Conservation (phyloP, 2,113 vertebrate species). For the Pterocles gutturalis region DNA sequence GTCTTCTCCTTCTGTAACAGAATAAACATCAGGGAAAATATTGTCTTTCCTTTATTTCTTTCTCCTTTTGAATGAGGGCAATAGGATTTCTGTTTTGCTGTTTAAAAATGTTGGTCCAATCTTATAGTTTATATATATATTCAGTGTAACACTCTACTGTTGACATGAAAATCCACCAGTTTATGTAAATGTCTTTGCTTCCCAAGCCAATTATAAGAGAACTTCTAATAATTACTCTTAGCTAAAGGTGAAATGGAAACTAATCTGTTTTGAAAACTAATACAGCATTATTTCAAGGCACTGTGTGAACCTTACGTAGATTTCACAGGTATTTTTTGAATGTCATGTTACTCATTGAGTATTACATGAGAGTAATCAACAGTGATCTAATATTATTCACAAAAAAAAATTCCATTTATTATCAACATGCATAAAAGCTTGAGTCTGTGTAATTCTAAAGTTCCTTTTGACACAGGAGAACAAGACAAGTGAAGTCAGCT, state of each 20-base stretch:
- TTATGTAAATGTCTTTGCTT: background rate
- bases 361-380: background rate
- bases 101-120: background rate
- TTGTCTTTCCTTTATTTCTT: background rate
- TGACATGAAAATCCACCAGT: background rate
- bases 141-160: background rate
- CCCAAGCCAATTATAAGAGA: background rate
- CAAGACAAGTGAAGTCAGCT: background rate
- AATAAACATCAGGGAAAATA: background rate
- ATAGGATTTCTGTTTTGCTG: background rate
- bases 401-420: background rate
- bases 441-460: background rate
- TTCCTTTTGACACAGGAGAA: background rate
- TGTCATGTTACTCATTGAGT: fast-evolving
- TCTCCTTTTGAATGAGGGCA: background rate
- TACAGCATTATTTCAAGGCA: background rate
- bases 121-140: background rate
- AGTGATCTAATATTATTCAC: background rate
- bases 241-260: background rate
- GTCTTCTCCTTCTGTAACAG: background rate
- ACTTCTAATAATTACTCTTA: background rate
- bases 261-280: background rate
- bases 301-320: fast-evolving
- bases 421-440: background rate
- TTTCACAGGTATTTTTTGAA: background rate